A percentile compares a stretch with the other conserved stretches of the same genome.
Evolutionary conservation across 2,888 invertebrate genomes (phyloP).

Genomic region (Mantis religiosa): DNA sequence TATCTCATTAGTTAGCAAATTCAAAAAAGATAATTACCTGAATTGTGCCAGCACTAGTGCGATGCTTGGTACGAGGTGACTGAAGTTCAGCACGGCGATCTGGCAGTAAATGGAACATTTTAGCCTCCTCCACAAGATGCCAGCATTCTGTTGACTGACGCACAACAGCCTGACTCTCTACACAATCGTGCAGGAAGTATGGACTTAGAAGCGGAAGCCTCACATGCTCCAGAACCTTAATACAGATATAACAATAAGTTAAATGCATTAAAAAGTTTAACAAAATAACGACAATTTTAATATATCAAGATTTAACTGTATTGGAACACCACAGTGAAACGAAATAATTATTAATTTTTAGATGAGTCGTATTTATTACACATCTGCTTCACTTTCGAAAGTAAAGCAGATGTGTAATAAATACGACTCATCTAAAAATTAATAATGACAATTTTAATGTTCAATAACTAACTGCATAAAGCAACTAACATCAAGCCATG

Average conservation of each 20-base stretch:
- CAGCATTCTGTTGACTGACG: constrained; percentile 42
- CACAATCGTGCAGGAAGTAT: constrained; percentile 48
- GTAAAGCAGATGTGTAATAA: no score
- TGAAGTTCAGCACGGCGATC: constrained; percentile 44
- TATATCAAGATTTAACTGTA: no score
- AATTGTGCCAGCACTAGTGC: constrained; percentile 41
- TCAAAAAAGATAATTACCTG: constrained; percentile 27
- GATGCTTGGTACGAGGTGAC: constrained; percentile 42
- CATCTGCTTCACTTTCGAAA: no score
- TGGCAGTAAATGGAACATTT: constrained; percentile 46
- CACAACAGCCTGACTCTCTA: constrained; percentile 43
- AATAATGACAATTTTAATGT: no score
- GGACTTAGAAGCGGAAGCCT: constrained; percentile 47
- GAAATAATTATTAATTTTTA: no score
- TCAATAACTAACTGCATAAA: neutral
- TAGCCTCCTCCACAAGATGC: constrained; percentile 46
- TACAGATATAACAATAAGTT: neutral
- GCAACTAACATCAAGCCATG: no score
- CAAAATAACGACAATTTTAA: no score
- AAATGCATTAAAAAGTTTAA: no score
- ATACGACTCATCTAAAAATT: no score
- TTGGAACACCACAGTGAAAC: no score
- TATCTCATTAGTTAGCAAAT: neutral
- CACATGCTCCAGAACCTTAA: constrained; percentile 45
- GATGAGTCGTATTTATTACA: no score